Base-by-base conservation (phyloP, 2,888 invertebrate species). In the Meloe dianella region DNA sequence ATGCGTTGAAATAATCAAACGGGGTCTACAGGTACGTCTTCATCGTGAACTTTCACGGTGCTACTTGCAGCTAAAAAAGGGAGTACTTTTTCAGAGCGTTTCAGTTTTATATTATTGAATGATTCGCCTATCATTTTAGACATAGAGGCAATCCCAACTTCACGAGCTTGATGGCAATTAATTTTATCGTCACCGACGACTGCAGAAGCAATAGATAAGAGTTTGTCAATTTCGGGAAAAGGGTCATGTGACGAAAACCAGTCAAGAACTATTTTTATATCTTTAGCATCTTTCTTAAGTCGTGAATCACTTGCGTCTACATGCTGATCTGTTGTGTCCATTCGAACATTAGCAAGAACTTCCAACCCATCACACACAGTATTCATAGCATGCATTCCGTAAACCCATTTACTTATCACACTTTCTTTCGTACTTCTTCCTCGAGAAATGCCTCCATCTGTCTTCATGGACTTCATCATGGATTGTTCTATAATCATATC, bases 401-500 rank as follows among this genome's bases (percentile, higher is more conserved):
- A 77, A 73, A 80, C 75, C 79, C 80, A 81, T 78, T 80, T 82
- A 70, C 80, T 75, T 69, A 82, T 73, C n/a, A 80, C 80, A 71
- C 79, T 80, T 10, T 81, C 78, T 72, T 71, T 47, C 24, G 79
- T 81, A 79, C 81, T 80, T 78, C 81, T 73, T 9, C 81, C 81
- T 75, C 78, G 81, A 78, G 81, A 60, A 73, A 82, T 70, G 71
- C 81, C 82, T 72, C 82, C 82, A 76, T 79, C 77, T 78, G 79
- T 81, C 78, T 82, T 82, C 69, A 77, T 76, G 3, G 74, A n/a
- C 72, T 77, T 78, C 77, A 78, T 77, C 65, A 78, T 63, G 8
- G 71, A 72, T 62, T 77, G 78, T 65, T 79, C 77, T 65, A 83
- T 82, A 1, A 78, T 66, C 81, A 81, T 81, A 63, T 81, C 82